Evolutionary conservation across 2,888 invertebrate genomes (phyloP).

Genomic region (Alitta virens): DNA sequence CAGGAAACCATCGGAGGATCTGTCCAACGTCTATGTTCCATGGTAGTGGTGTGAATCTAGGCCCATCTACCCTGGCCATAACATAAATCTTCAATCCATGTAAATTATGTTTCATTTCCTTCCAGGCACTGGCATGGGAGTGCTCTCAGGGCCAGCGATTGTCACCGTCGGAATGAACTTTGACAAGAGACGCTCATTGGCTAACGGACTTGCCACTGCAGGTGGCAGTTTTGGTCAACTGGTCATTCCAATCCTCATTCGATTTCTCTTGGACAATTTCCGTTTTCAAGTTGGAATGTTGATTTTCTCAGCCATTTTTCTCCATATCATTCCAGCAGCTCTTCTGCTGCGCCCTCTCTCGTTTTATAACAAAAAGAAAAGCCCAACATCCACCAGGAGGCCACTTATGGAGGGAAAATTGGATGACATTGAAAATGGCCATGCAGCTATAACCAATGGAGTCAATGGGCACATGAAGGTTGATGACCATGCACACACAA

Average conservation of each 20-base stretch:
- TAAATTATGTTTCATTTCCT: too few relatives aligned
- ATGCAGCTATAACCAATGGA: too few relatives aligned
- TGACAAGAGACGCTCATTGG: conserved; percentile 12
- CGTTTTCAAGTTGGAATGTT: conserved; percentile 9
- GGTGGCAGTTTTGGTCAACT: conserved; percentile 25
- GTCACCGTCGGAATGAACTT: conserved; percentile 18
- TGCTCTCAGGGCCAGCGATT: conserved; percentile 17
- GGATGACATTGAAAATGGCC: too few relatives aligned
- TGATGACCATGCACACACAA: too few relatives aligned
- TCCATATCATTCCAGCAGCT: conserved; percentile 6
- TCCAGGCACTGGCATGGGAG: conserved; percentile 19
- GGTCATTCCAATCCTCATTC: conserved; percentile 19
- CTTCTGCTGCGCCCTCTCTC: conserved; percentile 8
- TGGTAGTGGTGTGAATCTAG: too few relatives aligned
- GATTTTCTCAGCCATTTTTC: not conserved
- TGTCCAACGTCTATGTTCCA: too few relatives aligned
- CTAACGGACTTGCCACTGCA: conserved; percentile 22
- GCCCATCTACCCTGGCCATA: too few relatives aligned
- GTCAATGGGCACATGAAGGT: too few relatives aligned
- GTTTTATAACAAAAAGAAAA: not conserved
- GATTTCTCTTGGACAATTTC: conserved; percentile 8
- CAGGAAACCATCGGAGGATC: too few relatives aligned
- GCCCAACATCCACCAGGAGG: too few relatives aligned
- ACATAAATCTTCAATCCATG: too few relatives aligned
- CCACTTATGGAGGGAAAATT: too few relatives aligned